Evolutionary conservation across 1,140 invertebrate genomes (phyloP), one percentile per base, ranked within the genome.

Genomic region (Calycopis cecrops): DNA sequence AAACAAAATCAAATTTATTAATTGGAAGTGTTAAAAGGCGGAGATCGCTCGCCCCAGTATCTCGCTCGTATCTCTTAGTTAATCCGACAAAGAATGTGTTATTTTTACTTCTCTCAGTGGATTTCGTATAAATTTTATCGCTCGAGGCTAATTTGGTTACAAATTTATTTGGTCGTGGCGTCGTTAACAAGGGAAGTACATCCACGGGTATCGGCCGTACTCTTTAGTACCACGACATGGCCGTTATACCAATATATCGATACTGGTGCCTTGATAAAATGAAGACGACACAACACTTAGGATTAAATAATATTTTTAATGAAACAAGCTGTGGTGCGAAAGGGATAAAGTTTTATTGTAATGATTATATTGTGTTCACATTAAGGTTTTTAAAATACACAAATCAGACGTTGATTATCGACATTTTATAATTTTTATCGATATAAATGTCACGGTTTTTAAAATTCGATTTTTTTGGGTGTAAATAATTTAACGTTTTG

Each of bases 1-100:
- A 87, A 87, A 85, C 79, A 78, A 87, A 87, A 87, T 82, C 79
- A 82, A 85, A 85, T 86, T 85, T 87, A 87, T 87, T 87, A 87
- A 87, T 87, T 87, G 82, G 78, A 81, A 84, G 84, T 85, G 81
- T 87, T 87, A 87, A 87, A 87, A 87, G 82, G 73, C 80, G 84
- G 80, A 82, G 79, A 79, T 78, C 70, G 68, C 76, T 74, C 70
- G 74, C 59, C 62, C 62, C 66, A 71, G 71, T 86, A 86, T 84
- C 80, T 84, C 59, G 76, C 60, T 79, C 83, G 75, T 85, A 85
- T 85, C 79, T 84, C 75, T 79, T 79, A 76, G 82, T 87, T 87
- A 87, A 87, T 87, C 84, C 77, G 80, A 85, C 79, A 77, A 68
- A 63, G 75, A 82, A 87, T 85, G 79, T 85, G 79, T 85, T 87